Conservation (phyloP, 2,113 vertebrate species). For the Meles meles region DNA sequence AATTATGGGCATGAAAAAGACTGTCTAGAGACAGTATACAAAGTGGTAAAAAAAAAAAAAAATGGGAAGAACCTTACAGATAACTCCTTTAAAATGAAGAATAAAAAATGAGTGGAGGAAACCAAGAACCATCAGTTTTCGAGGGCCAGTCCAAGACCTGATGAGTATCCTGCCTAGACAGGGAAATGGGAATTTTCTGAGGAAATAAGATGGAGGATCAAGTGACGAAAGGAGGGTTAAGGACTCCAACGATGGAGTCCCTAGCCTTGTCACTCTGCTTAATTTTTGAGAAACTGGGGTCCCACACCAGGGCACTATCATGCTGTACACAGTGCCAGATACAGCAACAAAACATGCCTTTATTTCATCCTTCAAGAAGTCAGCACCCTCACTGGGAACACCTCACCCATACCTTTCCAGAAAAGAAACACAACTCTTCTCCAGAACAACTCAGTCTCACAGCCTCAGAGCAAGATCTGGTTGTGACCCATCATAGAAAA, state of each 20-base stretch:
- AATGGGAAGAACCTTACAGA: not conserved
- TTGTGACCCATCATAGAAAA: not conserved
- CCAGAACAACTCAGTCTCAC: not conserved
- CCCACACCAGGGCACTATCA: not conserved
- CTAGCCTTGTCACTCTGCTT: not conserved
- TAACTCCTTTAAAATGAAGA: not conserved
- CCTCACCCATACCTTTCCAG: not conserved
- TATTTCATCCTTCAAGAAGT: not conserved
- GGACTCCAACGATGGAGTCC: not conserved
- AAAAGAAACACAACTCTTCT: not conserved
- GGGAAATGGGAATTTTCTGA: not conserved
- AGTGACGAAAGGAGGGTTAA: not conserved
- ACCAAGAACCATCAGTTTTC: not conserved
- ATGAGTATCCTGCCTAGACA: not conserved
- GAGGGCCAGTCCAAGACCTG: not conserved
- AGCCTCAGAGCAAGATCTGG: not conserved
- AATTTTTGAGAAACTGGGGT: not conserved
- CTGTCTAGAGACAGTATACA: not conserved
- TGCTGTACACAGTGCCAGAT: accelerated
- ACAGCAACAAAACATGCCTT: not conserved
- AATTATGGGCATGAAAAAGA: not conserved
- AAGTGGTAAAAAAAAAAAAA: not conserved
- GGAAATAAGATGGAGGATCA: not conserved
- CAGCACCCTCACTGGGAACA: not conserved
- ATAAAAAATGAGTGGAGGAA: not conserved